Percentiles rank a stretch among this genome's conserved stretches.
These are phyloP conservation scores for Herminia tarsipennalis DNA, from an alignment of 2,888 invertebrate genomes.

Conservation along the genomic window DNA sequence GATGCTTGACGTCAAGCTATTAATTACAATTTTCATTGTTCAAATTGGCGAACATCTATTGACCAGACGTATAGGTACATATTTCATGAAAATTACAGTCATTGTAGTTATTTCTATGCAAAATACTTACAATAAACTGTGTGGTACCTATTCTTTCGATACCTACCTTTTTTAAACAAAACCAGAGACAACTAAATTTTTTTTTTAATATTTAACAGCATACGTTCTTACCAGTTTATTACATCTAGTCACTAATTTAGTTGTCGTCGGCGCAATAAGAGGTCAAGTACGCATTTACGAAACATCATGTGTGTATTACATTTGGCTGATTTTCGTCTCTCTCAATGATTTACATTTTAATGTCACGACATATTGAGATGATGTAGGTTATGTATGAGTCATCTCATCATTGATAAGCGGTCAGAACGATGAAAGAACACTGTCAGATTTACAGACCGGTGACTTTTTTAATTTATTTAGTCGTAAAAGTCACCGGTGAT, in stretches of 20 bases:
- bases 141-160: no score
- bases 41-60: conserved; percentile 13
- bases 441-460: no score
- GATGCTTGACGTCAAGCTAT: conserved; percentile 24
- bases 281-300: conserved; percentile 34
- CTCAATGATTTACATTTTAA: not conserved
- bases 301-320: conserved; percentile 4
- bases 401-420: no score
- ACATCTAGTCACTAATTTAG: not conserved
- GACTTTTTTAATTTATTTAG: no score
- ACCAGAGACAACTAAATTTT: no score
- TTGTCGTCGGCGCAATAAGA: conserved; percentile 27
- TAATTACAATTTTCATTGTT: conserved; percentile 23
- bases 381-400: no score
- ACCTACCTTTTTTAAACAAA: no score
- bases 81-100: conserved; percentile 8
- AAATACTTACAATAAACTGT: no score
- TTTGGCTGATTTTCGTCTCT: no score
- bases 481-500: no score
- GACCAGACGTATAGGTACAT: not conserved
- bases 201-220: no score
- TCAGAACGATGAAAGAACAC: no score
- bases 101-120: not conserved
- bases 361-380: not conserved
- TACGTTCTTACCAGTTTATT: not conserved